Evolutionary conservation across 2,797 vertebrate species (phyloP).

Genomic region (Clarias fuscus): DNA sequence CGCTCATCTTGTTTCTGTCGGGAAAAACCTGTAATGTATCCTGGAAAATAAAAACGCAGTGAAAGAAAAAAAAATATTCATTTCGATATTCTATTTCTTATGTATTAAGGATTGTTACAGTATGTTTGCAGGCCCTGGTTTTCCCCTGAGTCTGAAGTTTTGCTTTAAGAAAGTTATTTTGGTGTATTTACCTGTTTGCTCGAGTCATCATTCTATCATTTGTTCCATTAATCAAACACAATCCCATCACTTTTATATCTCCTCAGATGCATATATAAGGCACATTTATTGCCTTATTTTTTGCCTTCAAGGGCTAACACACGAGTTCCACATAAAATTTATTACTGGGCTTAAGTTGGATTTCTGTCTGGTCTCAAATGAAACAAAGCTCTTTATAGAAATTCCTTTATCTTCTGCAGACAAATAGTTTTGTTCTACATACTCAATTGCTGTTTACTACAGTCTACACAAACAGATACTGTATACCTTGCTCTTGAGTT

Average conservation of each 20-base stretch:
- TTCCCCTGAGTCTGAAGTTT: slow-evolving; percentile 42
- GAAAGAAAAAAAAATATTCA: not conserved
- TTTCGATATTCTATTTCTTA: slow-evolving; percentile 2
- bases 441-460: not conserved
- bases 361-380: slow-evolving; percentile 50
- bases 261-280: slow-evolving; percentile 46
- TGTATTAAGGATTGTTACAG: slow-evolving; percentile 8
- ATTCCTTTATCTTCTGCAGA: not conserved
- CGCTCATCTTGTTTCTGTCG: slow-evolving; percentile 40
- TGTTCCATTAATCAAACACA: slow-evolving; percentile 61
- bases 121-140: slow-evolving; percentile 36
- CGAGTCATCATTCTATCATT: slow-evolving; percentile 61
- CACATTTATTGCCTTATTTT: slow-evolving; percentile 31
- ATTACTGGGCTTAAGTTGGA: slow-evolving; percentile 58
- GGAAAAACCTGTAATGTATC: slow-evolving; percentile 24
- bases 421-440: slow-evolving; percentile 5
- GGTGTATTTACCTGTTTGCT: slow-evolving; percentile 38
- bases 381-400: slow-evolving; percentile 26
- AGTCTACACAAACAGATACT: not conserved
- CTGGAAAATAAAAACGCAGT: slow-evolving; percentile 39
- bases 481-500: not conserved
- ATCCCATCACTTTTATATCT: slow-evolving; percentile 22
- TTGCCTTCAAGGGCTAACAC: slow-evolving; percentile 57
- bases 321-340: slow-evolving; percentile 57
- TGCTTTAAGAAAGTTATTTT: slow-evolving; percentile 60